These are phyloP conservation scores for Meriones unguiculatus DNA, from an alignment of 2,113 vertebrate genomes.

Conservation along the genomic window DNA sequence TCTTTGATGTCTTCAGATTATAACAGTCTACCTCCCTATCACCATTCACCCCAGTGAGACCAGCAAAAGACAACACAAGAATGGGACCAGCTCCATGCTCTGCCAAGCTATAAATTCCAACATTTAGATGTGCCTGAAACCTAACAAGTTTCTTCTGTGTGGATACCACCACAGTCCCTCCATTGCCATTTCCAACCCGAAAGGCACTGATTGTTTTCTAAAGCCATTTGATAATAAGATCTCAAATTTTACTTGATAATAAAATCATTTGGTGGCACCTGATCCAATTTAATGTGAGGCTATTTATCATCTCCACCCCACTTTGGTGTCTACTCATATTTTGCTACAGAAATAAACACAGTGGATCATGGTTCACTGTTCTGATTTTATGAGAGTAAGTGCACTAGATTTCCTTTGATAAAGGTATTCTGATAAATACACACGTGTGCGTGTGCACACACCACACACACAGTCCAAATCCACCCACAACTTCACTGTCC, in stretches of 20 bases:
- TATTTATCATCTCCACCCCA: constrained; percentile 50
- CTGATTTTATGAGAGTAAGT: background rate
- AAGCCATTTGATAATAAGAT: constrained; percentile 40
- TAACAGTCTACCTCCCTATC: background rate
- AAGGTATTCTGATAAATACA: background rate
- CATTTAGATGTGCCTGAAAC: background rate
- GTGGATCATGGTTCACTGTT: background rate
- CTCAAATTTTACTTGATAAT: background rate
- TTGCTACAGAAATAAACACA: constrained; percentile 53
- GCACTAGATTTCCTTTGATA: background rate
- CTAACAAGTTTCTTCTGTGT: background rate
- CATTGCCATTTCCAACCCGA: background rate
- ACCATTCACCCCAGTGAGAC: background rate
- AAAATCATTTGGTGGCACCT: background rate
- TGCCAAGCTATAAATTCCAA: background rate
- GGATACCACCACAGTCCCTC: background rate
- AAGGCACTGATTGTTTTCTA: background rate
- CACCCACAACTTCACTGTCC: background rate
- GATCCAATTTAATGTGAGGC: constrained; percentile 40
- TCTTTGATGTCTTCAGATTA: background rate
- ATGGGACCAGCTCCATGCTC: background rate
- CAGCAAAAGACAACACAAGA: background rate
- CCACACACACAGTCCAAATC: background rate
- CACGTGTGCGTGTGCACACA: background rate
- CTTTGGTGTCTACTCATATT: constrained; percentile 27